Conservation (phyloP, 92 coral and sea anemone species). For the Actinostola sp. region DNA sequence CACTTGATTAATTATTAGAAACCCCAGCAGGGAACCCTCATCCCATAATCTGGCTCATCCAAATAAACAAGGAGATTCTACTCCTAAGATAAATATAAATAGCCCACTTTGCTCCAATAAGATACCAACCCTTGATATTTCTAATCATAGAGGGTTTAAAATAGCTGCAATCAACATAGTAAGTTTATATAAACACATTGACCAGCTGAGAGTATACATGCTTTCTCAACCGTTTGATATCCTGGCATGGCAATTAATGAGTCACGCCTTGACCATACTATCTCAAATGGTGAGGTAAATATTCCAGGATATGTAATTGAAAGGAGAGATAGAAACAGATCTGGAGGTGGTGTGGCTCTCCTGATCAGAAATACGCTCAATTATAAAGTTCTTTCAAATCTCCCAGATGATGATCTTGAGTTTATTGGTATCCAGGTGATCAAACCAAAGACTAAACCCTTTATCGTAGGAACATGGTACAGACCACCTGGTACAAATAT, state of each 20-base stretch:
- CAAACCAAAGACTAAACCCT: slow-evolving; percentile 26
- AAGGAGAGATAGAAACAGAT: slow-evolving; percentile 21
- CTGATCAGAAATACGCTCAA: slow-evolving; percentile 18
- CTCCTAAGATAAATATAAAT: too few species aligned
- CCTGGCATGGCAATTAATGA: slow-evolving; percentile 34
- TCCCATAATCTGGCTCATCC: too few species aligned
- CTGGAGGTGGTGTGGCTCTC: slow-evolving; percentile 26
- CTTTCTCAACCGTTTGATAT: slow-evolving; percentile 27
- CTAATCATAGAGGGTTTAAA: neutral
- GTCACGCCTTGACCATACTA: slow-evolving; percentile 23
- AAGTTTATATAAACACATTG: slow-evolving; percentile 33
- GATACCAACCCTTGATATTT: too few species aligned
- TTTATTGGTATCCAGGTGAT: slow-evolving; percentile 19
- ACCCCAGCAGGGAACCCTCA: too few species aligned
- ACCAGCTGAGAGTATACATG: slow-evolving; percentile 34
- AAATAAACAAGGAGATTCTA: too few species aligned
- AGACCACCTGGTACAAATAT: neutral
- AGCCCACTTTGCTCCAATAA: too few species aligned
- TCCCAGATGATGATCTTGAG: slow-evolving; percentile 19
- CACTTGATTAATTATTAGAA: too few species aligned
- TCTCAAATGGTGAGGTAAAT: slow-evolving; percentile 7
- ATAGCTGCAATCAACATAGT: slow-evolving; percentile 7
- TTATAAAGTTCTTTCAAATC: slow-evolving; percentile 8
- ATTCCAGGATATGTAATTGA: slow-evolving; percentile 26
- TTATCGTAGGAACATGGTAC: slow-evolving; percentile 1